Conservation (phyloP, 2,797 vertebrate genomes). For the Gila robusta region DNA sequence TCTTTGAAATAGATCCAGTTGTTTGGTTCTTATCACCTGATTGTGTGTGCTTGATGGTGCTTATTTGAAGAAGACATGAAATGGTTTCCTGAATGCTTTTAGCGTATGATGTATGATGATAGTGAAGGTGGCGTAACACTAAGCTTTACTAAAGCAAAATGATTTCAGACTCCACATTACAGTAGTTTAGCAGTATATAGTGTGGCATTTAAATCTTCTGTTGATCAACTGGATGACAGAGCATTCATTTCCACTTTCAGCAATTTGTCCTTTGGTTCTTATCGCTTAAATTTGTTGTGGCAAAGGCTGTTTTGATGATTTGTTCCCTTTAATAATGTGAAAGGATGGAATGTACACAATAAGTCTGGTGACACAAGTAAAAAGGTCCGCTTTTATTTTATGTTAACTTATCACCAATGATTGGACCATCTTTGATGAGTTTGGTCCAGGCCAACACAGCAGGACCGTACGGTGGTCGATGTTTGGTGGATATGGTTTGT, state of each 20-base stretch:
- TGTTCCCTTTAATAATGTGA: not conserved
- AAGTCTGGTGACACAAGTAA: not conserved
- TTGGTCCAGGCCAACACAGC: constrained; percentile 51
- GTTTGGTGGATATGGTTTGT: constrained; percentile 61
- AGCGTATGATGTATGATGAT: not conserved
- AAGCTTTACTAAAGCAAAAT: not conserved
- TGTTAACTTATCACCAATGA: not conserved
- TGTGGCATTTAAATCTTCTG: not conserved
- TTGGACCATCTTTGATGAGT: constrained; percentile 42
- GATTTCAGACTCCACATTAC: not conserved
- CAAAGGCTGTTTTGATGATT: not conserved
- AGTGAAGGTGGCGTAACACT: not conserved
- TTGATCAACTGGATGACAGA: not conserved
- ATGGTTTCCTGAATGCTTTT: not conserved
- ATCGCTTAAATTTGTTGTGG: no score
- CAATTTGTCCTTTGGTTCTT: not conserved
- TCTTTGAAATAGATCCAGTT: not conserved
- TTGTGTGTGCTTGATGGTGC: not conserved
- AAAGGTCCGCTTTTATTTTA: not conserved
- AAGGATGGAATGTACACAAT: not conserved
- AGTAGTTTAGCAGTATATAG: not conserved
- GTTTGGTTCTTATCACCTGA: not conserved
- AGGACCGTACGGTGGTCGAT: constrained; percentile 36
- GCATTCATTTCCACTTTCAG: not conserved
- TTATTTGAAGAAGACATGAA: not conserved